Evolutionary conservation across 2,113 vertebrate genomes (phyloP), one percentile per base, ranked within the genome.

Genomic region (Tragelaphus strepsiceros): DNA sequence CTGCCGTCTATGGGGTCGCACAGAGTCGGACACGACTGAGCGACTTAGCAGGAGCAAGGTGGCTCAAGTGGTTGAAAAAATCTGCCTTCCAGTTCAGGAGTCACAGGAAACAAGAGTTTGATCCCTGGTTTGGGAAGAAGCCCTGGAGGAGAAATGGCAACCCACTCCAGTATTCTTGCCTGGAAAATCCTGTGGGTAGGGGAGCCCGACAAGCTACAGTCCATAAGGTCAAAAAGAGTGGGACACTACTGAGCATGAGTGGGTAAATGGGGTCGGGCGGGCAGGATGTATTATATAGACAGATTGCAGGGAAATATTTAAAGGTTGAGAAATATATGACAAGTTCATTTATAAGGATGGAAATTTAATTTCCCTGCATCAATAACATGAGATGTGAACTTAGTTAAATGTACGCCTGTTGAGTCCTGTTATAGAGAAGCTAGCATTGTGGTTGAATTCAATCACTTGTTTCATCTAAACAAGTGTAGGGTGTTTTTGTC

Each of bases 321-420:
- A 96, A 95, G 15, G 9, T 19, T 83, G 59, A 56, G 61, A 97
- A 97, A 26, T 15, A 67, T 95, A 83, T 81, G 26, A 85, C 88
- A n/a, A 16, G 2, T 32, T 91, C 16, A 78, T 30, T 80, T 88
- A 53, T 3, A 95, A 35, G 16, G 7, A 26, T 0, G 94, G 2
- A 64, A n/a, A 85, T 85, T 85, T 92, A 93, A 14, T 95, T 71
- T 94, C 0, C 64, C 32, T 92, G 39, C 32, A 26, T 32, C 78
- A 84, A 77, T 53, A 93, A 4, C 8, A 12, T 90, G 90, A 83
- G 15, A 90, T 3, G 1, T 81, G 43, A 83, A 96, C 83, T 32
- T 53, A 43, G 54, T 49, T 5, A 56, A 95, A 30, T 82, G 2
- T 46, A 30, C 46, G 5, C 1, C 46, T 64, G 21, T 32, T 62